Evolutionary conservation across 1,140 invertebrate species (phyloP).

Genomic region (Drosophila auraria): DNA sequence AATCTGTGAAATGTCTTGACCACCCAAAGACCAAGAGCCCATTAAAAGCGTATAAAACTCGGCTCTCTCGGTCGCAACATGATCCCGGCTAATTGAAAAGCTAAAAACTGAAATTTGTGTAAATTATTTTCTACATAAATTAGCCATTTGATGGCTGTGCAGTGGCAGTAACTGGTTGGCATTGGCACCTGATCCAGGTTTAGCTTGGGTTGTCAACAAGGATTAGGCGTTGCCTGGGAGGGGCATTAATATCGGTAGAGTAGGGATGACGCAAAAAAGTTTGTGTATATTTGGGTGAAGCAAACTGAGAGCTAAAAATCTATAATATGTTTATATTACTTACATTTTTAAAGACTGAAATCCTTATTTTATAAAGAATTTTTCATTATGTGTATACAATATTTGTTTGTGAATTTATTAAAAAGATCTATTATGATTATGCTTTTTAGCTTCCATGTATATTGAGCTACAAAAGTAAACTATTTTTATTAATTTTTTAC

Average conservation of each 20-base stretch:
- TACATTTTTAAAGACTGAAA: no score
- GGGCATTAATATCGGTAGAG: neutral
- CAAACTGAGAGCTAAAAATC: no score
- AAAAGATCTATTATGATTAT: no score
- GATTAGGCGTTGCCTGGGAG: slow-evolving; percentile 13
- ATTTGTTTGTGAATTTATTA: no score
- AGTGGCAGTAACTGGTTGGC: slow-evolving; percentile 19
- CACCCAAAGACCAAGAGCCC: slow-evolving; percentile 65
- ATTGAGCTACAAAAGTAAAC: no score
- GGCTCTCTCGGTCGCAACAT: slow-evolving; percentile 24
- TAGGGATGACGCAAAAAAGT: neutral
- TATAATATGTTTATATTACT: no score
- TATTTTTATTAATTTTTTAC: no score
- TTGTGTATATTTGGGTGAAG: neutral
- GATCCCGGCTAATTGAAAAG: slow-evolving; percentile 75
- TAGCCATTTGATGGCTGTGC: slow-evolving; percentile 62
- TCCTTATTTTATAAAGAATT: no score
- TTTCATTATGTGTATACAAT: no score
- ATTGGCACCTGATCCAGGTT: slow-evolving; percentile 1
- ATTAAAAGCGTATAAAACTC: slow-evolving; percentile 72
- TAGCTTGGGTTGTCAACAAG: slow-evolving; percentile 57
- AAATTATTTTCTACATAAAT: slow-evolving; percentile 79
- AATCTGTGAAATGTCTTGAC: slow-evolving; percentile 47
- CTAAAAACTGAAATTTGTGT: slow-evolving; percentile 76
- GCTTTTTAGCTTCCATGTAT: no score